Evolutionary conservation across 1,140 invertebrate species (phyloP).

Genomic region (Penaeus chinensis): DNA sequence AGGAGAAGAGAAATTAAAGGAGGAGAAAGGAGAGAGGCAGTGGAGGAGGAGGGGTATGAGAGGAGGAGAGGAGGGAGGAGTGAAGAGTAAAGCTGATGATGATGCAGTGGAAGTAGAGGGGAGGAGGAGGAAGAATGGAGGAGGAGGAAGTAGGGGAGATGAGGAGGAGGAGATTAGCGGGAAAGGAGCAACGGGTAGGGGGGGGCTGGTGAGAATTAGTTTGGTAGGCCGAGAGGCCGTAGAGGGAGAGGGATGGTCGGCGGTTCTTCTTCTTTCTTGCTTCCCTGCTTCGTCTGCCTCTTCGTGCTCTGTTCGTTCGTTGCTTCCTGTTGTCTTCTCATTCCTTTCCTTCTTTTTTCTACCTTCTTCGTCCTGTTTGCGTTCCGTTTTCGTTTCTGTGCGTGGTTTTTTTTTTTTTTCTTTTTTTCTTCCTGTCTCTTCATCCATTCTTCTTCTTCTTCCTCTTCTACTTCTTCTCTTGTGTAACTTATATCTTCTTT

Average conservation of each 20-base stretch:
- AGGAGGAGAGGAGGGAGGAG: no score
- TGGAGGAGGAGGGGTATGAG: background rate
- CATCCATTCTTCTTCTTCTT: background rate
- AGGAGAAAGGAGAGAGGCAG: no score
- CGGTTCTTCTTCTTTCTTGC: background rate
- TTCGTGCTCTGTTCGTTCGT: background rate
- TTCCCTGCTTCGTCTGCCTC: constrained; percentile 4
- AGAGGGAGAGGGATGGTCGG: background rate
- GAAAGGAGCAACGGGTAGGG: background rate
- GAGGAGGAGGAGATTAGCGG: background rate
- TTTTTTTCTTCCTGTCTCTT: background rate
- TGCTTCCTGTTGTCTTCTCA: no score
- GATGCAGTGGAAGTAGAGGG: no score
- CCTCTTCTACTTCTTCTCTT: background rate
- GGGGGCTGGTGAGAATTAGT: background rate
- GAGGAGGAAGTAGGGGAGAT: background rate
- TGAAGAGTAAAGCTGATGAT: no score
- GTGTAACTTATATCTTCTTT: no score
- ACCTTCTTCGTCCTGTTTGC: no score
- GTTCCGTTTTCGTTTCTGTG: background rate
- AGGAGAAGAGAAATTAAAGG: no score
- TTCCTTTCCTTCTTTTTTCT: no score
- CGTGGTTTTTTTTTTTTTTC: background rate
- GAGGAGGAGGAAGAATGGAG: background rate
- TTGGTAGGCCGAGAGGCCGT: background rate